Evolutionary conservation across 2,888 invertebrate species (phyloP).

Genomic region (Villa cingulata): DNA sequence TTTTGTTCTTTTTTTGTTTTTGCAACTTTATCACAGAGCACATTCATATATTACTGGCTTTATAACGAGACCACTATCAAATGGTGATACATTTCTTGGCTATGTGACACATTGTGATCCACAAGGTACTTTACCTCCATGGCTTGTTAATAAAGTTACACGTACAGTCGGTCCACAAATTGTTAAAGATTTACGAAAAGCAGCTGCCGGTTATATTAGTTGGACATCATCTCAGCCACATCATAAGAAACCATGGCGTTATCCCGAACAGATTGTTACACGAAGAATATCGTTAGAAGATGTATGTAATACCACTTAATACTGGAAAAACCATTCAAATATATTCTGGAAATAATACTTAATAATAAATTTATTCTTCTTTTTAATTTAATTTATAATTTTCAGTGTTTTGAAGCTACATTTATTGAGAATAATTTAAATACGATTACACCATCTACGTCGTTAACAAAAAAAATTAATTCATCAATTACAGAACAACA

Average conservation of each 20-base stretch:
- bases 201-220: conserved; percentile 61
- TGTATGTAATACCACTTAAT: too few relatives aligned
- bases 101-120: conserved; percentile 87
- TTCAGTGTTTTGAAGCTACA: conserved; percentile 12
- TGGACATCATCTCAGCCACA: conserved; percentile 68
- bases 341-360: too few relatives aligned
- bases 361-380: too few relatives aligned
- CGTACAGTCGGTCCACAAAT: conserved; percentile 74
- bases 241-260: conserved; percentile 76
- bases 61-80: conserved; percentile 47
- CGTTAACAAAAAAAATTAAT: too few relatives aligned
- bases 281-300: conserved; percentile 57
- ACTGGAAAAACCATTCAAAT: too few relatives aligned
- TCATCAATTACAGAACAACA: too few relatives aligned
- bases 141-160: conserved; percentile 76
- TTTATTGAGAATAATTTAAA: too few relatives aligned
- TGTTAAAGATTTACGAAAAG: conserved; percentile 67
- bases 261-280: conserved; percentile 67
- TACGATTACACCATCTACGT: too few relatives aligned
- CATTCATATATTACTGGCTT: conserved; percentile 50
- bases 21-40: conserved; percentile 36
- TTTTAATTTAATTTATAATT: too few relatives aligned
- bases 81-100: conserved; percentile 60
- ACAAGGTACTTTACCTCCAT: conserved; percentile 71
- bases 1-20: background rate